A percentile compares a stretch with the other conserved stretches of the same genome.
phyloP scores from a whole-genome alignment of 2,113 vertebrate species.

The Heteronetta atricapilla region DNA sequence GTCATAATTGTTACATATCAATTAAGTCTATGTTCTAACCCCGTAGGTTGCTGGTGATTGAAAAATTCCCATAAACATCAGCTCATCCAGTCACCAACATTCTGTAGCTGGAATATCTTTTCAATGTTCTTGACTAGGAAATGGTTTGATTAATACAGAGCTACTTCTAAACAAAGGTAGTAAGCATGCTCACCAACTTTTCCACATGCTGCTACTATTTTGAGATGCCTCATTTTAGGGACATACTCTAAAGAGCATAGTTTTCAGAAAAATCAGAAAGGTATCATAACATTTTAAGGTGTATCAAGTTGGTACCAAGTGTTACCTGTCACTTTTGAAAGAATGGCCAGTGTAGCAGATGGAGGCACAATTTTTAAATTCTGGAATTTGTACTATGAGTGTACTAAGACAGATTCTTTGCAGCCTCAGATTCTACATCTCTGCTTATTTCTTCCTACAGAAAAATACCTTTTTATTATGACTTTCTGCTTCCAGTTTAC shows the following conservation, averaged over 20 bases:
- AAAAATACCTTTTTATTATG: background rate
- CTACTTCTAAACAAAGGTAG: background rate
- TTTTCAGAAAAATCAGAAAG: background rate
- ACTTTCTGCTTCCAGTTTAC: constrained; percentile 6
- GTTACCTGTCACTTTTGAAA: background rate
- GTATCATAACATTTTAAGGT: background rate
- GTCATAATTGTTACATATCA: background rate
- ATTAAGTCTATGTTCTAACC: background rate
- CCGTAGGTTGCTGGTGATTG: background rate
- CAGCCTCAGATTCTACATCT: background rate
- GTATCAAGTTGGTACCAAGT: fast-evolving
- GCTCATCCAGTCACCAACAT: background rate
- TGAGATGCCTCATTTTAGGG: background rate
- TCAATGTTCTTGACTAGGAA: background rate
- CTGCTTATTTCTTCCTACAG: background rate
- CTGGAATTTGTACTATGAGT: background rate
- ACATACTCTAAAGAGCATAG: background rate
- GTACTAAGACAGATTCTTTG: background rate
- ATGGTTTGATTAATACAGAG: background rate
- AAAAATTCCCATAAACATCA: background rate
- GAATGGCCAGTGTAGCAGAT: background rate
- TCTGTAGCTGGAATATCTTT: background rate
- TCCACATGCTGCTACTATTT: background rate
- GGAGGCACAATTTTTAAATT: background rate
- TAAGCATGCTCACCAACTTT: background rate